Conservation (phyloP, 2,797 vertebrate species). For the Perodicticus potto region DNA sequence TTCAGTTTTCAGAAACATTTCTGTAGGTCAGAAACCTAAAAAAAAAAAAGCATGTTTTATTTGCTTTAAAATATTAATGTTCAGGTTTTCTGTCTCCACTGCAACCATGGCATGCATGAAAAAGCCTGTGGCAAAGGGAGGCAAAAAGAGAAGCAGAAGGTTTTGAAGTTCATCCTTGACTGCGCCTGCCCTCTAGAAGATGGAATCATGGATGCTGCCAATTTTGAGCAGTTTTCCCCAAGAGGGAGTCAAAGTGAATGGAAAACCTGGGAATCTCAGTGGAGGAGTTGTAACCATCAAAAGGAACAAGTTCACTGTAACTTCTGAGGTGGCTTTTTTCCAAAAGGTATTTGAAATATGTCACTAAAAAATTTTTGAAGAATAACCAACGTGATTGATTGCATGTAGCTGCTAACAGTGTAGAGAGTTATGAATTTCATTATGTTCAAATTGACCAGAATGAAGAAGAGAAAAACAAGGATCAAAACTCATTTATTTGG, state of each 20-base stretch:
- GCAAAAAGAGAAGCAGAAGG: background rate
- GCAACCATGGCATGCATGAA: background rate
- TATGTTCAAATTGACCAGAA: background rate
- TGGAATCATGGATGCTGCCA: background rate
- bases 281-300: background rate
- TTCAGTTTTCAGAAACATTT: constrained; percentile 83
- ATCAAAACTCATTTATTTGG: background rate
- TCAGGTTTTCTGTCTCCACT: constrained; percentile 35
- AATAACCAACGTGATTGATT: background rate
- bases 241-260: background rate
- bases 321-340: background rate
- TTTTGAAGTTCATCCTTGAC: background rate
- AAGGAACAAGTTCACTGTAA: background rate
- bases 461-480: background rate
- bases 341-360: background rate
- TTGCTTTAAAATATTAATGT: constrained; percentile 84
- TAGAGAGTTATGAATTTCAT: background rate
- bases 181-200: background rate
- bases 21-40: constrained; percentile 80
- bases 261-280: background rate
- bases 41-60: constrained; percentile 83
- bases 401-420: background rate
- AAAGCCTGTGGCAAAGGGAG: background rate
- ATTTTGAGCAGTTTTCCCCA: background rate
- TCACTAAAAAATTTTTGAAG: background rate